Base-by-base conservation (phyloP, 1,140 invertebrate species). In the Teleopsis dalmanni region DNA sequence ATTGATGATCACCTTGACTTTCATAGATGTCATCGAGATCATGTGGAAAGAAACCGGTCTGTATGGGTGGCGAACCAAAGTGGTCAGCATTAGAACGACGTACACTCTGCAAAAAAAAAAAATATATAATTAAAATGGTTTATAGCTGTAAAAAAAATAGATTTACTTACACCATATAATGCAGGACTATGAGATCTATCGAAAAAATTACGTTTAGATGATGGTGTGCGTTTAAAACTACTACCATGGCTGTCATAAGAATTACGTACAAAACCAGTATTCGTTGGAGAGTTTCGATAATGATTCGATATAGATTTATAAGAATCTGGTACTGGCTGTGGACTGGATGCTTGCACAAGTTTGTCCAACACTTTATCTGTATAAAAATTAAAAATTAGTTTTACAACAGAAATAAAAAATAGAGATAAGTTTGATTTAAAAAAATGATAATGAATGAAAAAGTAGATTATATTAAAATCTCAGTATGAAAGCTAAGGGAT, bases 11-110 rank as follows among this genome's bases (percentile, higher is more conserved):
- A 18, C 33, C 52, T 36, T 67, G 60, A 35, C 50, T 57, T 47
- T 71, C 68, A 40, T 62, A 68, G 16, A 71, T 71, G 38, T 70
- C 67, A 45, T 71, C 68, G 51, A 71, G 57, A 57, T 71, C 68
- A 47, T 71, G 68, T 31, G 68, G 67, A 48, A 71, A 70, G 34
- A 50, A 71, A 3, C 66, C 67, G 19, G 13, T 38, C 21, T 52
- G 53, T 22, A 33, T 51, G 11, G 58, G 62, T n/a, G 58, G 67
- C 14, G 57, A 67, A 22, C 60, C 60, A 31, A 53, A 58, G 25
- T 29, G 37, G 6, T 67, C 64, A 4, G 55, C 57, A 6, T 49
- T 55, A n/a, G 51, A 57, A 8, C 36, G 35, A 13, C 65, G 62
- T 54, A 64, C 59, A 50, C 65, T 64, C 65, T 69, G 56, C 13